Percentiles rank a stretch among this genome's conserved stretches.
These are phyloP conservation scores for Oryzias melastigma DNA, from an alignment of 2,113 vertebrate species.

Conservation along the genomic window DNA sequence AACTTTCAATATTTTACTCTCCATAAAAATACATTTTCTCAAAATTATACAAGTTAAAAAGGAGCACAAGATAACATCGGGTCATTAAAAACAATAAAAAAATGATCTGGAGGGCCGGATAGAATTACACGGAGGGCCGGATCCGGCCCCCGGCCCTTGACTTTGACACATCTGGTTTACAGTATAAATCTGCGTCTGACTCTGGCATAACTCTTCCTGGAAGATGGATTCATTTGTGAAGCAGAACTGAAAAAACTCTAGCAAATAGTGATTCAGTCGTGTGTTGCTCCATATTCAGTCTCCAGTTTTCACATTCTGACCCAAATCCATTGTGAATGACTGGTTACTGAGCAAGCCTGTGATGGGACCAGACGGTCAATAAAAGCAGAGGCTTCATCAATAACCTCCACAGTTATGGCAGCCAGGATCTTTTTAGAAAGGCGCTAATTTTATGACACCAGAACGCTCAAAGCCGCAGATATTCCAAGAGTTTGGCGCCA, in stretches of 20 bases:
- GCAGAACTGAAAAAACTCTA: slow-evolving; percentile 33
- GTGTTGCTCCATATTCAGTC: slow-evolving; percentile 9
- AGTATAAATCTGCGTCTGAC: too few relatives aligned
- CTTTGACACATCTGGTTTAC: too few relatives aligned
- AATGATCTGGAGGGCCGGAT: too few relatives aligned
- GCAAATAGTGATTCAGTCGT: slow-evolving; percentile 35
- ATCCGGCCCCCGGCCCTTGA: too few relatives aligned
- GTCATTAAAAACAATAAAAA: too few relatives aligned
- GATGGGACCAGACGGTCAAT: slow-evolving; percentile 78
- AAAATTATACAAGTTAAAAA: too few relatives aligned
- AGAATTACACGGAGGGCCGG: too few relatives aligned
- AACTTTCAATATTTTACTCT: too few relatives aligned
- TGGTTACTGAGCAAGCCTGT: slow-evolving; percentile 73
- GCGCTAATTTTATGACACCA: slow-evolving; percentile 78
- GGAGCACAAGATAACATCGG: too few relatives aligned
- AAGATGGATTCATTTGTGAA: slow-evolving; percentile 45
- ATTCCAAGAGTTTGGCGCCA: slow-evolving; percentile 50
- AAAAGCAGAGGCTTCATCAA: slow-evolving; percentile 75
- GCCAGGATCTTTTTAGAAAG: slow-evolving; percentile 74
- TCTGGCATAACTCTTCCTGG: slow-evolving; percentile 14
- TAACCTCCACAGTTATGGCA: slow-evolving; percentile 67
- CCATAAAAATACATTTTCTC: too few relatives aligned
- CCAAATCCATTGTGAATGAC: background rate
- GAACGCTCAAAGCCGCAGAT: slow-evolving; percentile 68
- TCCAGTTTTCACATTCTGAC: slow-evolving; percentile 4